Conservation (phyloP, 2,113 vertebrate species). For the Erythrocercus mccallii region DNA sequence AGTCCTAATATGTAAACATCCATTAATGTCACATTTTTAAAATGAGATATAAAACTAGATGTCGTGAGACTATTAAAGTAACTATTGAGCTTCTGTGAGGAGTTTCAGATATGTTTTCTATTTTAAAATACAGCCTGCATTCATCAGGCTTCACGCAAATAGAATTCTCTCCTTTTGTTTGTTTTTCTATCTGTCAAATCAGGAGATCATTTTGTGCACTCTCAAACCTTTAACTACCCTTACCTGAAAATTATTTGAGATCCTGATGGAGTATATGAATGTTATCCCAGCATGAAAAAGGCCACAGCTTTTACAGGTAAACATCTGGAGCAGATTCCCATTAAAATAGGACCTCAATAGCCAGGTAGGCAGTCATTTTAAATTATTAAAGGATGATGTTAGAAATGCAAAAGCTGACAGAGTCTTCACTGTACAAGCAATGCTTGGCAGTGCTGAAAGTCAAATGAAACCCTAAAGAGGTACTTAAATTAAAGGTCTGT, state of each 20-base stretch:
- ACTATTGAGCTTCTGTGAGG: background rate
- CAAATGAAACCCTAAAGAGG: background rate
- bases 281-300: background rate
- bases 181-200: background rate
- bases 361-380: background rate
- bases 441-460: background rate
- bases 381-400: background rate
- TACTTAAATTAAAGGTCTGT: slow-evolving; percentile 11
- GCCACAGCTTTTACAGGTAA: background rate
- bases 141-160: background rate
- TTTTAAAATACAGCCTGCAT: background rate
- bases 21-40: background rate
- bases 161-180: background rate
- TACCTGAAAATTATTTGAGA: background rate
- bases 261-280: background rate
- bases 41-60: background rate
- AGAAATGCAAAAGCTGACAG: slow-evolving; percentile 13
- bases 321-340: background rate
- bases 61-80: background rate
- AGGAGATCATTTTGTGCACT: background rate
- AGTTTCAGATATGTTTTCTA: background rate
- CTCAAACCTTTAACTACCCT: background rate
- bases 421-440: background rate
- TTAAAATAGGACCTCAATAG: background rate
- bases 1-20: background rate